Evolutionary conservation across 1,140 invertebrate species (phyloP), one percentile per base, ranked within the genome.

Genomic region (Acromyrmex charruanus): DNA sequence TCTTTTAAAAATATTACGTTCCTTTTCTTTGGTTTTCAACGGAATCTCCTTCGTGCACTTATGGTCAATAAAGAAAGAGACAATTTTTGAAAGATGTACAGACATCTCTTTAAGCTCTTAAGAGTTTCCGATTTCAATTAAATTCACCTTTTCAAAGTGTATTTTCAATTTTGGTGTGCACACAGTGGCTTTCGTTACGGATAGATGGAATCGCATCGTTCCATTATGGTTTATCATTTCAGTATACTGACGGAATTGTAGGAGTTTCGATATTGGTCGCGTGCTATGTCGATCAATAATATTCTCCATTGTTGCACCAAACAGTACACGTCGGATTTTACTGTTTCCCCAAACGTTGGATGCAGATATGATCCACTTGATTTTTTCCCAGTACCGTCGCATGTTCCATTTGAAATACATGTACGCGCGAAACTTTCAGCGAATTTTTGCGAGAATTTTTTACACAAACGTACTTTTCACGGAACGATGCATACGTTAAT

Each of bases 141-240:
- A 84, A 84, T 61, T 49, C 39, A 72, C 35, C 80, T 49, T 84
- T 75, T 49, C 69, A 84, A 44, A 84, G 51, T 49, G 39, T 75
- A 44, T 75, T 84, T 75, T 84, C 80, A 84, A 75, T 84, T 80
- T 80, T 68, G 66, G 63, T 31, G 63, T 49, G 39, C 39, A 49
- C 68, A 49, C 25, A 61, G 55, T 55, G 58, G 53, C 39, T 75
- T 61, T 31, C 53, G 61, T 53, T 77, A 39, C 49, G 55, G 25
- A 0, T 18, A 72, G 80, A 84, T 84, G 39, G 35, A 84, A 84
- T 84, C 80, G 72, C 69, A 84, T 84, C 55, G 39, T 69, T 84
- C 80, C 71, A 84, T 84, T 84, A 84, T 84, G 39, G 69, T 84
- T 75, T 84, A 84, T 84, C 80, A 72, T 84, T 84, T 84, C 69